Conservation (phyloP, 1,140 invertebrate genomes). For the Copidosoma floridanum region DNA sequence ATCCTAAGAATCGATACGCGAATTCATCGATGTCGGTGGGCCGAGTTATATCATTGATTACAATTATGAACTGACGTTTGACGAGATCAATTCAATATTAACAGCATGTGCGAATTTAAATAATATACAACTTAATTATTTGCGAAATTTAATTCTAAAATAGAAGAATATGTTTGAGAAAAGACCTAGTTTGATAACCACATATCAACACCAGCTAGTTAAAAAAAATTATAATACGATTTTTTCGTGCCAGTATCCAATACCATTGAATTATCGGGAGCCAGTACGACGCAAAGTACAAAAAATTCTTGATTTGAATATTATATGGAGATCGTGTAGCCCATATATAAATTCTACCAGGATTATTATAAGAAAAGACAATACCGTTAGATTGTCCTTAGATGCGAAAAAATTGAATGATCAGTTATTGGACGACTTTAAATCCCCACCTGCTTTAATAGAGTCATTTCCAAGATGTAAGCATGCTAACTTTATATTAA, state of each 20-base stretch:
- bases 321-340: slow-evolving; percentile 29
- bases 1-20: too few relatives aligned
- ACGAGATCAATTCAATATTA: too few relatives aligned
- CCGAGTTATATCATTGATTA: not conserved
- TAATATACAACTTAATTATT: too few relatives aligned
- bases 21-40: too few relatives aligned
- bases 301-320: slow-evolving; percentile 26
- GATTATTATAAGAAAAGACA: slow-evolving; percentile 18
- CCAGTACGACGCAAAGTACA: slow-evolving; percentile 17
- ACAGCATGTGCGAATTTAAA: too few relatives aligned
- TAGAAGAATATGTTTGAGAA: slow-evolving; percentile 16
- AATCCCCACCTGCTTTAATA: slow-evolving; percentile 55
- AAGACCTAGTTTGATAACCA: slow-evolving; percentile 14
- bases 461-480: not conserved
- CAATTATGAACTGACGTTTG: too few relatives aligned
- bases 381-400: slow-evolving; percentile 9
- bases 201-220: slow-evolving; percentile 22
- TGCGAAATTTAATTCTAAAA: not conserved
- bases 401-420: slow-evolving; percentile 6
- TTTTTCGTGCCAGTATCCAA: slow-evolving; percentile 22
- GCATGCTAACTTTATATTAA: not conserved
- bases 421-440: not conserved
- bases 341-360: slow-evolving; percentile 17
- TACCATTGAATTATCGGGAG: slow-evolving; percentile 11
- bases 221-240: slow-evolving; percentile 13